phyloP scores from a whole-genome alignment of 2,888 invertebrate species.

The Coelinius sp. region DNA sequence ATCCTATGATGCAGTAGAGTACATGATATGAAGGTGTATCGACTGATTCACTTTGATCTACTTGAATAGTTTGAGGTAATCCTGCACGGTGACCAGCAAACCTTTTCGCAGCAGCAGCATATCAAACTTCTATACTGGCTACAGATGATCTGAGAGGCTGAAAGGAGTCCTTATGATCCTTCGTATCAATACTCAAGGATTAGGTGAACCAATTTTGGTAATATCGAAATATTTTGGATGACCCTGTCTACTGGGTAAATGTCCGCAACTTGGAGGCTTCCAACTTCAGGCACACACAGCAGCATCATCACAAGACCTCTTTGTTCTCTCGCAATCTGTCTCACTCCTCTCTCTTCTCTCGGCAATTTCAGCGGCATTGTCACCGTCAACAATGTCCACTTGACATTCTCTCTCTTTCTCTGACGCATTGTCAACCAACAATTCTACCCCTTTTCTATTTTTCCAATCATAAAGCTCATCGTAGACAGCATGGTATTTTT shows the following conservation, averaged over 20 bases:
- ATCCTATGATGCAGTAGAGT: constrained; percentile 18
- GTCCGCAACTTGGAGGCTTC: constrained; percentile 17
- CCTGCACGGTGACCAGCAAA: constrained; percentile 42
- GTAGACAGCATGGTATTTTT: constrained; percentile 50
- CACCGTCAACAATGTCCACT: constrained; percentile 71
- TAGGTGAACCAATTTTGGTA: constrained; percentile 1
- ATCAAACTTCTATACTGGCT: not conserved
- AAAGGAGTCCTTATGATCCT: not conserved
- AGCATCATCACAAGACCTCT: constrained; percentile 70
- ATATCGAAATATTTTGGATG: not conserved
- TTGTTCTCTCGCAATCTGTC: constrained; percentile 61
- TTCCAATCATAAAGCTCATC: constrained; percentile 68
- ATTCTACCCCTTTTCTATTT: constrained; percentile 56
- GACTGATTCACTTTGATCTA: constrained; percentile 52
- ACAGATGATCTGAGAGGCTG: not conserved
- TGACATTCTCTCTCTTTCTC: constrained; percentile 69
- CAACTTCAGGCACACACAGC: constrained; percentile 56
- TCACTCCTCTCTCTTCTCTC: constrained; percentile 33
- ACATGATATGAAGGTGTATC: constrained; percentile 10
- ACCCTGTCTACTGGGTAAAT: constrained; percentile 54
- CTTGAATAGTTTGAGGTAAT: constrained; percentile 60
- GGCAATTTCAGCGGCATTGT: constrained; percentile 71
- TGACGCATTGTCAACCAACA: constrained; percentile 62
- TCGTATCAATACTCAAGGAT: not conserved
- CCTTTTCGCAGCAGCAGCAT: not conserved